Evolutionary conservation across 2,888 invertebrate genomes (phyloP).

Genomic region (Drosophila nigritarsus): DNA sequence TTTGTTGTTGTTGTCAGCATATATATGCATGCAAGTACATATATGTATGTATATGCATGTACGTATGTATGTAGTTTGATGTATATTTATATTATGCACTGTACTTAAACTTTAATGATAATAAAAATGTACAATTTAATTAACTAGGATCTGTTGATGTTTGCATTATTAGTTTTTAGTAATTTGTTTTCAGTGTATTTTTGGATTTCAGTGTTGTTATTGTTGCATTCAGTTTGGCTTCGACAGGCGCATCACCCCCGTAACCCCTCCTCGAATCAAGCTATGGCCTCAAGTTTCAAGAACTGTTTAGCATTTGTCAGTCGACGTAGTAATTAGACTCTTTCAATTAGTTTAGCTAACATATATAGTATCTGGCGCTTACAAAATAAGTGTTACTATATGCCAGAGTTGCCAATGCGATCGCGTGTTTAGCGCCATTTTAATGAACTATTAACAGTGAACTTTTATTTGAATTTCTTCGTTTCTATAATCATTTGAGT

Average conservation of each 20-base stretch:
- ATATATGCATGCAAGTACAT: slow-evolving; percentile 10
- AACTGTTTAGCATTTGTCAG: slow-evolving; percentile 22
- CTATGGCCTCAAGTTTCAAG: slow-evolving; percentile 41
- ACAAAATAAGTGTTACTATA: slow-evolving; percentile 60
- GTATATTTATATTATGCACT: slow-evolving; percentile 61
- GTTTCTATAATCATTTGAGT: slow-evolving; percentile 29
- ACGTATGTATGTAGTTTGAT: slow-evolving; percentile 34
- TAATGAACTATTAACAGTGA: slow-evolving; percentile 74
- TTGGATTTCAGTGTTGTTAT: slow-evolving; percentile 24
- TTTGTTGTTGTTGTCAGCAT: slow-evolving; percentile 54
- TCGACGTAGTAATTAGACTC: slow-evolving; percentile 40
- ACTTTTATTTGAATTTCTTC: slow-evolving; percentile 43
- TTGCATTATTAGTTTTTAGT: slow-evolving; percentile 39
- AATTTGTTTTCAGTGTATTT: slow-evolving; percentile 14
- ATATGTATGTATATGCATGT: slow-evolving; percentile 28
- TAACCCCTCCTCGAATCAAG: not conserved
- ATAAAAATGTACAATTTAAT: slow-evolving; percentile 79
- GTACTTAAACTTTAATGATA: slow-evolving; percentile 73
- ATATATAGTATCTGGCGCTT: slow-evolving; percentile 32
- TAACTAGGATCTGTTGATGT: slow-evolving; percentile 74
- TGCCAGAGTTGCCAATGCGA: slow-evolving; percentile 42
- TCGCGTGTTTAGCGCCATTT: slow-evolving; percentile 46
- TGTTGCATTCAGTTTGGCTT: slow-evolving; percentile 39
- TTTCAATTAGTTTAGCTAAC: slow-evolving; percentile 45
- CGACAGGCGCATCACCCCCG: slow-evolving; percentile 2